phyloP scores from a whole-genome alignment of 1,140 invertebrate genomes.

The Drosophila serrata region DNA sequence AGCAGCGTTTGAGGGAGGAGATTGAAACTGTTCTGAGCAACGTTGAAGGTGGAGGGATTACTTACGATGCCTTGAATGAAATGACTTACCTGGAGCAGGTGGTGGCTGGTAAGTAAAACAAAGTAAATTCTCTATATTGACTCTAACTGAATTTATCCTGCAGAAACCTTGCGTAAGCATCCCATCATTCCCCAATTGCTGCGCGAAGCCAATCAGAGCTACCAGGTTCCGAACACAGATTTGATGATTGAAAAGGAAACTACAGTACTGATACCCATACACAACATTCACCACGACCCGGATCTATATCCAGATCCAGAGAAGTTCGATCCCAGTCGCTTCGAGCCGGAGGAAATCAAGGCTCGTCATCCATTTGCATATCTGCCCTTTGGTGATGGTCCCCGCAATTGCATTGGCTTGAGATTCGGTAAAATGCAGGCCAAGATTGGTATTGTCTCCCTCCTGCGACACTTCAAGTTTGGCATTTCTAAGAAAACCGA shows the following conservation, averaged over 20 bases:
- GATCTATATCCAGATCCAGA: slow-evolving; percentile 87
- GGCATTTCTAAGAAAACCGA: slow-evolving; percentile 49
- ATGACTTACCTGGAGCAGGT: slow-evolving; percentile 82
- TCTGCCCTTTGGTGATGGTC: slow-evolving; percentile 88
- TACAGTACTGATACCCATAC: slow-evolving; percentile 87
- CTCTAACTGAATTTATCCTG: rapidly evolving
- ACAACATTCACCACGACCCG: slow-evolving; percentile 87
- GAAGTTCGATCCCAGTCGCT: slow-evolving; percentile 88
- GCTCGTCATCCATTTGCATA: too few relatives aligned
- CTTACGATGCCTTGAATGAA: slow-evolving; percentile 75
- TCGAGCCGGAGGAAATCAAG: too few relatives aligned
- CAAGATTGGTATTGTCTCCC: slow-evolving; percentile 85
- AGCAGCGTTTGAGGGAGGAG: slow-evolving; percentile 86
- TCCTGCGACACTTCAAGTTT: slow-evolving; percentile 85
- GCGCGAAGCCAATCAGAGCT: not conserved
- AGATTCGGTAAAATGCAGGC: slow-evolving; percentile 86
- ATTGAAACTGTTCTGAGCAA: slow-evolving; percentile 71
- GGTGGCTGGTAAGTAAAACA: slow-evolving; percentile 70
- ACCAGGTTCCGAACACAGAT: slow-evolving; percentile 84
- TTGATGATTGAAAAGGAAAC: slow-evolving; percentile 86
- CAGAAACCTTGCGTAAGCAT: slow-evolving; percentile 4
- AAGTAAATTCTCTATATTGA: rapidly evolving
- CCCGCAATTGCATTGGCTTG: slow-evolving; percentile 48
- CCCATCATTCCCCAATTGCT: not conserved
- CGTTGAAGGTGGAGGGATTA: slow-evolving; percentile 53